Percentiles rank a stretch among this genome's conserved stretches.
These are phyloP conservation scores for Rhagonycha lutea DNA, from an alignment of 2,888 invertebrate genomes.

Conservation along the genomic window DNA sequence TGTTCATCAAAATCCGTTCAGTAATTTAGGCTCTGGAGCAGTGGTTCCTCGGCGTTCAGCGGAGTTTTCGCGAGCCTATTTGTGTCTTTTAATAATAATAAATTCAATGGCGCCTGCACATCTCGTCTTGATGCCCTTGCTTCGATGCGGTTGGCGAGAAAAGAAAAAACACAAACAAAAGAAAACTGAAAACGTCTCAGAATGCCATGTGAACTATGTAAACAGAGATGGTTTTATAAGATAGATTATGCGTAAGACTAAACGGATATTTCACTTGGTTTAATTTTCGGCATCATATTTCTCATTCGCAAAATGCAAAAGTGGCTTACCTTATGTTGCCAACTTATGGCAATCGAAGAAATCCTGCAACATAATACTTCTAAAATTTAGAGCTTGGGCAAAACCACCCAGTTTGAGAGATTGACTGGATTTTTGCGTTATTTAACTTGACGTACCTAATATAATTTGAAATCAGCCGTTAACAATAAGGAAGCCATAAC, in stretches of 20 bases:
- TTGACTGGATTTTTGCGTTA: background rate
- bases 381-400: background rate
- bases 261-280: slow-evolving; percentile 10
- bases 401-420: background rate
- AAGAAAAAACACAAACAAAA: background rate
- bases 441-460: background rate
- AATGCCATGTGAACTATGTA: background rate
- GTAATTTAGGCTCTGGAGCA: too few relatives aligned
- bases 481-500: background rate
- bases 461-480: background rate
- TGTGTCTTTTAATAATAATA: too few relatives aligned
- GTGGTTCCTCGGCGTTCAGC: too few relatives aligned
- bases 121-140: too few relatives aligned
- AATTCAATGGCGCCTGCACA: too few relatives aligned
- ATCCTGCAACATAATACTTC: slow-evolving; percentile 14
- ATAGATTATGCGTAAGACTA: background rate
- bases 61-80: too few relatives aligned
- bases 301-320: slow-evolving; percentile 1
- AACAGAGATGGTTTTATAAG: background rate
- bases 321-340: slow-evolving; percentile 17
- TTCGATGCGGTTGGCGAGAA: background rate
- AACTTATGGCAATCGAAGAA: slow-evolving; percentile 20
- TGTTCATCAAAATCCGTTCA: too few relatives aligned
- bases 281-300: slow-evolving; percentile 17
- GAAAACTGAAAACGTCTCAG: background rate